Evolutionary conservation across 2,888 invertebrate species (phyloP).

Genomic region (Lymantria monacha): DNA sequence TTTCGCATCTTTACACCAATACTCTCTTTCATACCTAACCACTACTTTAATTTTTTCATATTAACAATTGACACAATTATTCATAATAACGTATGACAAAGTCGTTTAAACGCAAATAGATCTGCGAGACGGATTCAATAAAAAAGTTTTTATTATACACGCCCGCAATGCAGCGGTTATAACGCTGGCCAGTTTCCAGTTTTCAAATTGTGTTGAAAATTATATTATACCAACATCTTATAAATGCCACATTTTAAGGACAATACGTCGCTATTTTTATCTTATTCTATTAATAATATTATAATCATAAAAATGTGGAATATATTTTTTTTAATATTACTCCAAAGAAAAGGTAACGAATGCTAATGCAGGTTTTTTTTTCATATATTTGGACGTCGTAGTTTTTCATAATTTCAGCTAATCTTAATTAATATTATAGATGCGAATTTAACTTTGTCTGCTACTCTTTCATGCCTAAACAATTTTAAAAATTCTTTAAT

Average conservation of each 20-base stretch:
- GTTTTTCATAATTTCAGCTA: no score
- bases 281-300: background rate
- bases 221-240: conserved; percentile 49
- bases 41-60: conserved; percentile 25
- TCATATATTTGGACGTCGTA: no score
- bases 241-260: conserved; percentile 35
- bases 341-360: no score
- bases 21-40: no score
- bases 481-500: no score
- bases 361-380: no score
- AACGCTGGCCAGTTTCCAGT: conserved; percentile 68
- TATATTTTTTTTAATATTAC: background rate
- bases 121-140: conserved; percentile 24
- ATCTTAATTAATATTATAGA: no score
- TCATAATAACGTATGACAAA: conserved; percentile 15
- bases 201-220: conserved; percentile 69
- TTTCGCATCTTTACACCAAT: no score
- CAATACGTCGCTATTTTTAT: background rate
- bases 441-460: no score
- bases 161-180: conserved; percentile 65
- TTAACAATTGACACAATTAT: conserved; percentile 19
- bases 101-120: conserved; percentile 9
- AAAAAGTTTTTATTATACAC: conserved; percentile 28
- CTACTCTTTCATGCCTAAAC: no score
- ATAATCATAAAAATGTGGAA: background rate